A percentile compares a stretch with the other conserved stretches of the same genome.
phyloP scores from a whole-genome alignment of 2,888 invertebrate genomes.

The Dolichomitus sp. region DNA sequence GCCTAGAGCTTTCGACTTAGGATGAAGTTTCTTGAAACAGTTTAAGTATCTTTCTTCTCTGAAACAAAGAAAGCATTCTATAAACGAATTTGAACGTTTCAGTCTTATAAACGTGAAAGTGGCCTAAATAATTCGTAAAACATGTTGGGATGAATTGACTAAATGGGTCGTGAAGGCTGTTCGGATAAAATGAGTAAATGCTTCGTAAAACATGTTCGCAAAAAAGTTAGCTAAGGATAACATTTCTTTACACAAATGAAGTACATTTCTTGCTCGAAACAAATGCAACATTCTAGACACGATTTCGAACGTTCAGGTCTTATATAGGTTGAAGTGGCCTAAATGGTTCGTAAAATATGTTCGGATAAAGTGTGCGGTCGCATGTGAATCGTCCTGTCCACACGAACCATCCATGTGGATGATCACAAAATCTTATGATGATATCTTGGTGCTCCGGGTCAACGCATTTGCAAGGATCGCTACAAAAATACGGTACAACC shows the following conservation, averaged over 20 bases:
- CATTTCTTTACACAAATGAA: not conserved
- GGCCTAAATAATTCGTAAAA: not conserved
- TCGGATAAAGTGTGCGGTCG: not conserved
- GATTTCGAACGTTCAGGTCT: not conserved
- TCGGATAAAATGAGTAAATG: too few species aligned
- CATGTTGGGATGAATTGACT: not conserved
- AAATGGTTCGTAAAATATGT: constrained; percentile 5
- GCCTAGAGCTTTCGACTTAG: not conserved
- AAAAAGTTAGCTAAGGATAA: not conserved
- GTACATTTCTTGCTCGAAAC: not conserved
- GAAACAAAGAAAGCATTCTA: not conserved
- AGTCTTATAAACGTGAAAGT: not conserved
- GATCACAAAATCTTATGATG: constrained; percentile 6
- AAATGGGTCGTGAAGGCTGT: not conserved
- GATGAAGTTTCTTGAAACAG: not conserved
- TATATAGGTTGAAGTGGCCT: not conserved
- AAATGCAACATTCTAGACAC: not conserved
- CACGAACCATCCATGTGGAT: not conserved
- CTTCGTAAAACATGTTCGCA: too few species aligned
- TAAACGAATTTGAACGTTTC: not conserved
- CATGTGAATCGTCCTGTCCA: not conserved
- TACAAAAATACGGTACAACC: not conserved
- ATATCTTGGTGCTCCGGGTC: not conserved
- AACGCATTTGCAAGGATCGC: not conserved
- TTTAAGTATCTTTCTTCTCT: not conserved